These are phyloP conservation scores for Atherix ibis DNA, from an alignment of 2,888 invertebrate species.

Conservation along the genomic window DNA sequence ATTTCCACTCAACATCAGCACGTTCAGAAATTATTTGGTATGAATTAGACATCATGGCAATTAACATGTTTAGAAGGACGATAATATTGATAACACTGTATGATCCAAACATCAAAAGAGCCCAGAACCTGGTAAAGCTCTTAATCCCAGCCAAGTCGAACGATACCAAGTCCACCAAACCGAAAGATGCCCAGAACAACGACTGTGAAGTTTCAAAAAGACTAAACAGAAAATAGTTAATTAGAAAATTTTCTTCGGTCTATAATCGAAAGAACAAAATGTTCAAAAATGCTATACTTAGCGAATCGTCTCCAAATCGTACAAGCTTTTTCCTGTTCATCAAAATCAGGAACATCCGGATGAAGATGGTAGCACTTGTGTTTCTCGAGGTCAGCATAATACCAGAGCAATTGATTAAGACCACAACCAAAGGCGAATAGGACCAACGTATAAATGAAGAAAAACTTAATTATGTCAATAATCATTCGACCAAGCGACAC, in stretches of 20 bases:
- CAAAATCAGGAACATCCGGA: conserved; percentile 62
- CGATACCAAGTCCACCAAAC: conserved; percentile 82
- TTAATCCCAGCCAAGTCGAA: conserved; percentile 92
- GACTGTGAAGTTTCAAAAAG: conserved; percentile 96
- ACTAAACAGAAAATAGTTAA: conserved; percentile 49
- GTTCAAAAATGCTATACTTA: too few species aligned
- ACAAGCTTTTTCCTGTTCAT: conserved; percentile 67
- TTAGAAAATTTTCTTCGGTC: too few species aligned
- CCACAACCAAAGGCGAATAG: conserved; percentile 94
- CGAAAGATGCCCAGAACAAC: conserved; percentile 96
- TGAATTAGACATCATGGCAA: conserved; percentile 99
- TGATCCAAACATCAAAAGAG: conserved; percentile 90
- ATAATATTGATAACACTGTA: conserved; percentile 96
- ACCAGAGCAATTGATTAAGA: conserved; percentile 84
- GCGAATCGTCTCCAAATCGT: conserved; percentile 78
- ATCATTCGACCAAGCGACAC: conserved; percentile 90
- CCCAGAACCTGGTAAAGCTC: conserved; percentile 92
- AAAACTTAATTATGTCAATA: conserved; percentile 89
- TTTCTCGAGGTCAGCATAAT: conserved; percentile 79
- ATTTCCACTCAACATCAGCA: conserved; percentile 94
- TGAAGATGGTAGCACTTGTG: conserved; percentile 67
- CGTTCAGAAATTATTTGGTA: conserved; percentile 95
- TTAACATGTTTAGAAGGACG: conserved; percentile 91
- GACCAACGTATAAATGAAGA: conserved; percentile 84
- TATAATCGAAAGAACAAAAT: not conserved